Evolutionary conservation across 92 coral and sea anemone species (phyloP).

Genomic region (Actinostola sp.): DNA sequence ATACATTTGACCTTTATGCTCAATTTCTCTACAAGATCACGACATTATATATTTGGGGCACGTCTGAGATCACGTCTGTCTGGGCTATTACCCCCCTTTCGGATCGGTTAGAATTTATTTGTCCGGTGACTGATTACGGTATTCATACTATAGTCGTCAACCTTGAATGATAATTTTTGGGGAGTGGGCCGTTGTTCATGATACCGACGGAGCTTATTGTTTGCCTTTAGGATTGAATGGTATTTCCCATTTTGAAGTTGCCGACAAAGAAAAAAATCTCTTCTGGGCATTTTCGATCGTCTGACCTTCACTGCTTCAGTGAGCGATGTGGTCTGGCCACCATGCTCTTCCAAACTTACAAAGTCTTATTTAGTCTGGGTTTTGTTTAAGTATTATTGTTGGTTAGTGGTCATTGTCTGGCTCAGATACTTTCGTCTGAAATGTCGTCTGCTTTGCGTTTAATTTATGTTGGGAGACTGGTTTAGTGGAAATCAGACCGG

Average conservation of each 20-base stretch:
- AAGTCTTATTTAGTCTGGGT: slow-evolving; percentile 95
- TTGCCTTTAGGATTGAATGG: slow-evolving; percentile 51
- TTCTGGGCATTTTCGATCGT: not conserved
- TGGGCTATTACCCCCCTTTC: slow-evolving; percentile 27
- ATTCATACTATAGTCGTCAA: not conserved
- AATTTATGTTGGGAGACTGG: slow-evolving; percentile 73
- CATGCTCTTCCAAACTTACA: slow-evolving; percentile 36
- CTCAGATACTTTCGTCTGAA: slow-evolving; percentile 87
- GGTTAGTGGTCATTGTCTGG: slow-evolving; percentile 99
- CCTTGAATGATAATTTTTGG: slow-evolving; percentile 62
- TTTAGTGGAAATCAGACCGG: slow-evolving; percentile 52
- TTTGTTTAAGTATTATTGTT: slow-evolving; percentile 98
- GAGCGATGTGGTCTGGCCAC: slow-evolving; percentile 47
- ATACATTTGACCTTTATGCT: slow-evolving; percentile 25
- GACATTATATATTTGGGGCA: slow-evolving; percentile 8
- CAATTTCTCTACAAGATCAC: slow-evolving; percentile 24
- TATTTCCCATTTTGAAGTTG: slow-evolving; percentile 72
- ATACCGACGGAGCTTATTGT: slow-evolving; percentile 67
- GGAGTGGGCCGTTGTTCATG: slow-evolving; percentile 63
- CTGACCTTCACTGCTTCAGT: slow-evolving; percentile 30
- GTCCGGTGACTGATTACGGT: slow-evolving; percentile 17
- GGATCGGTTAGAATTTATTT: slow-evolving; percentile 7
- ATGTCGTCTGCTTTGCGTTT: slow-evolving; percentile 79
- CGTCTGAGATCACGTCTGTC: slow-evolving; percentile 36
- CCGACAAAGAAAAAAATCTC: not conserved